A percentile compares a stretch with the other conserved stretches of the same genome.
These are phyloP conservation scores for Okapia johnstoni DNA, from an alignment of 2,113 vertebrate species.

Conservation along the genomic window DNA sequence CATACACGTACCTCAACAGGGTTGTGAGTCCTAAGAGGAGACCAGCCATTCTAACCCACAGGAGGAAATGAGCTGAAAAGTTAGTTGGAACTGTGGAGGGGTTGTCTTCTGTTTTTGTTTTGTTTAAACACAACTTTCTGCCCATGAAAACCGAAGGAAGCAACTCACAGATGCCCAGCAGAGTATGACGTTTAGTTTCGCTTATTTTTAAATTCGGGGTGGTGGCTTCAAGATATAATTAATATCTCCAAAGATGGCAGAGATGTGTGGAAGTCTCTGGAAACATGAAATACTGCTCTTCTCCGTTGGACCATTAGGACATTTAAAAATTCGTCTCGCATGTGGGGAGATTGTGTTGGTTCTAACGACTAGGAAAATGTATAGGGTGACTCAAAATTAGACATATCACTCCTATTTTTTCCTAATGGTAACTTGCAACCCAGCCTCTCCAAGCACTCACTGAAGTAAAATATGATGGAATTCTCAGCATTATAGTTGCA, in stretches of 20 bases:
- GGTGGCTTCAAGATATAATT: conserved; percentile 22
- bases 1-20: not conserved
- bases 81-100: not conserved
- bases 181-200: not conserved
- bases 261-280: not conserved
- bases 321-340: conserved; percentile 28
- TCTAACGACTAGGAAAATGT: conserved; percentile 1
- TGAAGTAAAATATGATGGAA: not conserved
- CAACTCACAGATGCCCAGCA: not conserved
- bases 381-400: not conserved
- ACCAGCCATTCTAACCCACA: not conserved
- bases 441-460: not conserved
- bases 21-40: not conserved
- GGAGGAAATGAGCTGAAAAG: not conserved
- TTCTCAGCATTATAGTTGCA: not conserved
- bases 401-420: not conserved
- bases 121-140: not conserved
- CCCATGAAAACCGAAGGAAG: not conserved
- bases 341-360: not conserved
- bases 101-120: not conserved
- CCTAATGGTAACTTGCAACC: not conserved
- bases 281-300: conserved; percentile 19
- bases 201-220: not conserved
- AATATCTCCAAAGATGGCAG: not conserved
- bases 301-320: not conserved